These are phyloP conservation scores for Caenorhabditis doughertyi DNA, from an alignment of 2,888 invertebrate genomes.

Conservation along the genomic window DNA sequence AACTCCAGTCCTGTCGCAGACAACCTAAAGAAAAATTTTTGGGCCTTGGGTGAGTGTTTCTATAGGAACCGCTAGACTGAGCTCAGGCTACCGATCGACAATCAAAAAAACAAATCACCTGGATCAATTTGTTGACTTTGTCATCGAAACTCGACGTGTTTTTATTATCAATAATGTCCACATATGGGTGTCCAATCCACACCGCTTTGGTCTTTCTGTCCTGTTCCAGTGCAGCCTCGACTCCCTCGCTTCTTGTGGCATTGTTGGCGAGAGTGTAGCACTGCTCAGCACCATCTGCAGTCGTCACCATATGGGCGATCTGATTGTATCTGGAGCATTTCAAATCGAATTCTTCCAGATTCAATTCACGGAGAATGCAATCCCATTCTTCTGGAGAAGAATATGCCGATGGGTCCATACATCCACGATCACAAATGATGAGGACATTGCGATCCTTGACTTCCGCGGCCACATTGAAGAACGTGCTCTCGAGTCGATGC, in stretches of 20 bases:
- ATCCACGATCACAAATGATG: constrained; percentile 96
- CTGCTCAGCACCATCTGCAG: constrained; percentile 97
- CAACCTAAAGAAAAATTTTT: constrained; percentile 81
- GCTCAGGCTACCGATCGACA: too few relatives aligned
- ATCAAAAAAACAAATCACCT: too few relatives aligned
- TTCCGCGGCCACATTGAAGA: constrained; percentile 79
- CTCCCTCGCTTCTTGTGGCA: constrained; percentile 94
- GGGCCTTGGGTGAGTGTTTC: background rate
- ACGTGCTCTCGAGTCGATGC: constrained; percentile 79
- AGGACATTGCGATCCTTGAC: constrained; percentile 89
- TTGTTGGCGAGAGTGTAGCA: constrained; percentile 98
- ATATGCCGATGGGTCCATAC: constrained; percentile 81
- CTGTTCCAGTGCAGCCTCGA: constrained; percentile 91
- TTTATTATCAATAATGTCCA: constrained; percentile 98
- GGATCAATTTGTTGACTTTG: constrained; percentile 95
- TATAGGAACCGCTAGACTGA: background rate
- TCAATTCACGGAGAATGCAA: constrained; percentile 92
- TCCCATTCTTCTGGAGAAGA: constrained; percentile 88
- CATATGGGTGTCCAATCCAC: constrained; percentile 99
- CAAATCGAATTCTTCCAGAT: constrained; percentile 85
- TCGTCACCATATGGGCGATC: constrained; percentile 88
- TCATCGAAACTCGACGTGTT: constrained; percentile 88
- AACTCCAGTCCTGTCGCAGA: constrained; percentile 92
- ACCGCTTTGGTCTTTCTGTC: constrained; percentile 94
- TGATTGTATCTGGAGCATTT: constrained; percentile 91